Evolutionary conservation across 2,888 invertebrate genomes (phyloP).

Genomic region (Galeopsomyia nigrocyanea): DNA sequence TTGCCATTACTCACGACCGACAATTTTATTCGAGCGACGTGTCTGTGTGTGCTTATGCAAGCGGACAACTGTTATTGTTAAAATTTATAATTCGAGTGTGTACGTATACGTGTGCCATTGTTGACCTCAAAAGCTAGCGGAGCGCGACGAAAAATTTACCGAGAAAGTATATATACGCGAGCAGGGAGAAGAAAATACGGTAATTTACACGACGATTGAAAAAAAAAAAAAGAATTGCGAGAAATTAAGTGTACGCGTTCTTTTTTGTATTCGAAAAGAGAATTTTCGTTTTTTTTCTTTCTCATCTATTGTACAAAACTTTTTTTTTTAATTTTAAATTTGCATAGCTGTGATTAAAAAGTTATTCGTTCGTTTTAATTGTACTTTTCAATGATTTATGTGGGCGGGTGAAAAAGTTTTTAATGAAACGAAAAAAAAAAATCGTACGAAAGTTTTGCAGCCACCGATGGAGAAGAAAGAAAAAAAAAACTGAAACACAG

Average conservation of each 20-base stretch:
- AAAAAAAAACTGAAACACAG: background rate
- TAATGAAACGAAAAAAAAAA: background rate
- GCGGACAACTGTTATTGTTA: slow-evolving; percentile 31
- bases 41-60: slow-evolving; percentile 30
- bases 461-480: background rate
- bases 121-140: slow-evolving; percentile 22
- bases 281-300: too few relatives aligned
- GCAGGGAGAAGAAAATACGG: slow-evolving; percentile 6
- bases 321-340: too few relatives aligned
- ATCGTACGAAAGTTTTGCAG: too few relatives aligned
- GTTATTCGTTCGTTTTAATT: too few relatives aligned
- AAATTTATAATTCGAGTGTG: slow-evolving; percentile 27
- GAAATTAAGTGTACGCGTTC: slow-evolving; percentile 18
- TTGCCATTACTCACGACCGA: slow-evolving; percentile 30
- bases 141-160: background rate
- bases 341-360: too few relatives aligned
- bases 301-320: too few relatives aligned
- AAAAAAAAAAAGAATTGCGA: slow-evolving; percentile 12
- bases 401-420: too few relatives aligned
- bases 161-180: background rate
- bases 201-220: background rate
- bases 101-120: background rate
- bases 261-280: background rate
- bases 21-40: slow-evolving; percentile 29
- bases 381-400: too few relatives aligned